These are phyloP conservation scores for Epinephelus awoara DNA, from an alignment of 2,797 vertebrate genomes.

Conservation along the genomic window DNA sequence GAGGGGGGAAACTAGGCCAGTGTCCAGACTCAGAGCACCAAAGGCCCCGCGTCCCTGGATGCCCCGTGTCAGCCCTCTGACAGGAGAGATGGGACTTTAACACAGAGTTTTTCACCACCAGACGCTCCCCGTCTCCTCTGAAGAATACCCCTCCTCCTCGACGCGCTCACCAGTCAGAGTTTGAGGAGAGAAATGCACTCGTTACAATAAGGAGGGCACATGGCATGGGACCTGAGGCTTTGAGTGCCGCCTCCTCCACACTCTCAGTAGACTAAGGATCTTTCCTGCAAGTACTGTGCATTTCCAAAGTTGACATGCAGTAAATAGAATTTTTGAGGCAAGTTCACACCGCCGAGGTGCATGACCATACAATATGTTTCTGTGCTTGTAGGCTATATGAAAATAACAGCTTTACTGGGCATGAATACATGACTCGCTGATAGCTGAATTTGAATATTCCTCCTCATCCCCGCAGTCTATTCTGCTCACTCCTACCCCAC, in stretches of 20 bases:
- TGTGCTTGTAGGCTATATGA: constrained; percentile 11
- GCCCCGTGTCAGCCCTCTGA: constrained; percentile 85
- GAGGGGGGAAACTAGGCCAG: constrained; percentile 84
- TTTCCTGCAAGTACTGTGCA: constrained; percentile 74
- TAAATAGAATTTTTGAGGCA: constrained; percentile 75
- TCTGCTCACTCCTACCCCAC: constrained; percentile 38
- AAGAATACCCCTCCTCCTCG: constrained; percentile 79
- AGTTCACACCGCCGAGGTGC: constrained; percentile 45
- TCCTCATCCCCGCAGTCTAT: constrained; percentile 41
- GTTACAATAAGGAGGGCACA: constrained; percentile 89
- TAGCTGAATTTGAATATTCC: constrained; percentile 54
- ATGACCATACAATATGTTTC: constrained; percentile 36
- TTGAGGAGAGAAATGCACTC: constrained; percentile 87
- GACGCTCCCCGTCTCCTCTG: constrained; percentile 80
- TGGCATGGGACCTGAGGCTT: constrained; percentile 86
- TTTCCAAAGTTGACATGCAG: constrained; percentile 71
- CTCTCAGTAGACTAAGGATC: constrained; percentile 75
- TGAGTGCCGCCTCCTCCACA: constrained; percentile 80
- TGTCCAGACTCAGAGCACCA: constrained; percentile 85
- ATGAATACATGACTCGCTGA: constrained; percentile 26
- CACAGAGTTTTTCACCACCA: constrained; percentile 83
- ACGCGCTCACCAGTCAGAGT: constrained; percentile 81
- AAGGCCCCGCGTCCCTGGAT: constrained; percentile 83
- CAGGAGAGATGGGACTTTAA: constrained; percentile 86
- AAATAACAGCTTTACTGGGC: constrained; percentile 33